phyloP scores from a whole-genome alignment of 1,140 invertebrate genomes.

The Saccostrea glomerata region DNA sequence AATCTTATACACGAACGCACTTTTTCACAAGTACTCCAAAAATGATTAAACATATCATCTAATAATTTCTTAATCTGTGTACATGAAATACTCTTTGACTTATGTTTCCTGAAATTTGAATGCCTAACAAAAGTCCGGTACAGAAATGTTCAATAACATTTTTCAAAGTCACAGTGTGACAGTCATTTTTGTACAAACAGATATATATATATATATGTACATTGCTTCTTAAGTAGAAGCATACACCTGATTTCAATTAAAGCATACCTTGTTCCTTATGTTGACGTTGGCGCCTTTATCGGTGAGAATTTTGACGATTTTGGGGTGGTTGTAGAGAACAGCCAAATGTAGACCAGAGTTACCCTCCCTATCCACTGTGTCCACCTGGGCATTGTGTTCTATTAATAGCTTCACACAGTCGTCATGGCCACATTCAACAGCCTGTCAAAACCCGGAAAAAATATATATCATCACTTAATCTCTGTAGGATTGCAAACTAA shows the following conservation, averaged over 20 bases:
- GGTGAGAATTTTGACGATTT: constrained; percentile 64
- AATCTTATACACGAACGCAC: too few relatives aligned
- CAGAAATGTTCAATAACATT: too few relatives aligned
- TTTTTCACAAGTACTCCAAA: too few relatives aligned
- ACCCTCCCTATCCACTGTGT: constrained; percentile 66
- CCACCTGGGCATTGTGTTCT: constrained; percentile 63
- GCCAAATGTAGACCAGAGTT: constrained; percentile 67
- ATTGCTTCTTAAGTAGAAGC: background rate
- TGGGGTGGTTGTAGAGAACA: constrained; percentile 55
- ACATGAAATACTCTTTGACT: too few relatives aligned
- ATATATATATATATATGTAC: too few relatives aligned
- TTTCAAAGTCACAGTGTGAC: background rate
- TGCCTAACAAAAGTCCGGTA: too few relatives aligned
- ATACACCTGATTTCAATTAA: background rate
- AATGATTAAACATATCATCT: too few relatives aligned
- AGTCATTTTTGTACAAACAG: background rate
- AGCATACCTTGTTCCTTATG: constrained; percentile 66
- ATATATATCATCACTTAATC: too few relatives aligned
- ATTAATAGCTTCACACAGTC: constrained; percentile 67
- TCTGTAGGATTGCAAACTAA: too few relatives aligned
- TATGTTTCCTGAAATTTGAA: too few relatives aligned
- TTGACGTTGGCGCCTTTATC: constrained; percentile 63
- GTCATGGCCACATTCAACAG: constrained; percentile 69
- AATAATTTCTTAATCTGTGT: too few relatives aligned
- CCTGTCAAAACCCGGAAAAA: constrained; percentile 60